Percentiles rank a stretch among this genome's conserved stretches.
phyloP scores from a whole-genome alignment of 2,797 vertebrate genomes.

The Esox lucius region DNA sequence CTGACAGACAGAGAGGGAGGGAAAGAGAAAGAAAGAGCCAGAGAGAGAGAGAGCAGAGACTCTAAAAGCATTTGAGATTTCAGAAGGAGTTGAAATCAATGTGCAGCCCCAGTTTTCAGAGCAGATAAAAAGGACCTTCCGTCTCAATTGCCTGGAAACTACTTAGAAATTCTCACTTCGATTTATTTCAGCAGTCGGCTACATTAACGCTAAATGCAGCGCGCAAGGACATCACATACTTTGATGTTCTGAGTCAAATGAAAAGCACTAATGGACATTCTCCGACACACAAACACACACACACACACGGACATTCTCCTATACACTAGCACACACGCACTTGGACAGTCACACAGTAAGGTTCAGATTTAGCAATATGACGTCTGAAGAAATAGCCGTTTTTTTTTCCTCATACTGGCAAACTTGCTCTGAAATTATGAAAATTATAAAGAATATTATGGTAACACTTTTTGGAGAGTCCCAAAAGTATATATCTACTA shows the following conservation, averaged over 20 bases:
- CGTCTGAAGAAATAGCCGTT: conserved; percentile 12
- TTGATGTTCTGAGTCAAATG: conserved; percentile 80
- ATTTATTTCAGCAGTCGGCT: conserved; percentile 78
- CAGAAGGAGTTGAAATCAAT: conserved; percentile 87
- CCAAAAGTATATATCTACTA: no score
- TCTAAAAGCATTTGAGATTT: conserved; percentile 85
- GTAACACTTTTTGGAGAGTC: background rate
- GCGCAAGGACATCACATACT: conserved; percentile 69
- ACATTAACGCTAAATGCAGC: conserved; percentile 82
- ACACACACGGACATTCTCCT: background rate
- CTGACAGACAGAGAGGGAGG: conserved; percentile 51
- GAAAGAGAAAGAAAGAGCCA: conserved; percentile 20
- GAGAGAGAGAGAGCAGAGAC: conserved; percentile 60
- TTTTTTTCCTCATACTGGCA: background rate
- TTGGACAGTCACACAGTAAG: background rate
- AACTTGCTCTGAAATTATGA: background rate
- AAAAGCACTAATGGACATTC: conserved; percentile 72
- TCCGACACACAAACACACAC: conserved; percentile 39
- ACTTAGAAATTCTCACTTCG: conserved; percentile 84
- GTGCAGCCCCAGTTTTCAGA: conserved; percentile 77
- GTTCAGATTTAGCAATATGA: conserved; percentile 33
- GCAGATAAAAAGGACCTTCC: conserved; percentile 83
- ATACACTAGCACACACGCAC: background rate
- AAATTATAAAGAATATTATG: background rate
- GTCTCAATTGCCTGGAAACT: conserved; percentile 84